phyloP scores from a whole-genome alignment of 2,113 vertebrate species.

The Engystomops pustulosus region DNA sequence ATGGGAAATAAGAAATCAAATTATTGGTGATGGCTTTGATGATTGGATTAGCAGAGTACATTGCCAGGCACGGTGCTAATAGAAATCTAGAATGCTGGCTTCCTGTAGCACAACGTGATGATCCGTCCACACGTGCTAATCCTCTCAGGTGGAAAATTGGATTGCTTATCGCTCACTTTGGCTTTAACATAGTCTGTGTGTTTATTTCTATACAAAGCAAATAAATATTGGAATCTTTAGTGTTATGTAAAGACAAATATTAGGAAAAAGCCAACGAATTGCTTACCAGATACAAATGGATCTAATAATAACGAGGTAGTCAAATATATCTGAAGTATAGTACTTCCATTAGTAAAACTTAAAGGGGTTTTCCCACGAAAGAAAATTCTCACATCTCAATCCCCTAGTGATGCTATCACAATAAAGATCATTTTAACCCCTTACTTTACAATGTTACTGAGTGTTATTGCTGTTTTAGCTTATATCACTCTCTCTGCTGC shows the following conservation, averaged over 20 bases:
- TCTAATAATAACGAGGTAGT: too few species aligned
- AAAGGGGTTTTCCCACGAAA: too few species aligned
- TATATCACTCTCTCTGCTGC: too few species aligned
- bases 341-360: too few species aligned
- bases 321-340: too few species aligned
- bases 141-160: slow-evolving; percentile 50
- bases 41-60: slow-evolving; percentile 53
- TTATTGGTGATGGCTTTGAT: slow-evolving; percentile 55
- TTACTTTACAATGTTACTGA: too few species aligned
- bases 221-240: not conserved
- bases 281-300: too few species aligned
- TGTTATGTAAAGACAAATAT: not conserved
- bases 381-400: too few species aligned
- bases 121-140: slow-evolving; percentile 25
- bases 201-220: slow-evolving; percentile 28
- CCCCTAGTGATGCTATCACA: too few species aligned
- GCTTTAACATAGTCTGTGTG: not conserved
- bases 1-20: slow-evolving; percentile 51
- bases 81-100: slow-evolving; percentile 37
- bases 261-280: too few species aligned
- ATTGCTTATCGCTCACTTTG: slow-evolving; percentile 15
- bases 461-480: too few species aligned
- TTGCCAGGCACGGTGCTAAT: slow-evolving; percentile 36
- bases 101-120: slow-evolving; percentile 29
- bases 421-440: too few species aligned